A percentile compares a stretch with the other conserved stretches of the same genome.
Conservation (phyloP, 2,888 invertebrate genomes). For the Amphipyra tragopoginis region DNA sequence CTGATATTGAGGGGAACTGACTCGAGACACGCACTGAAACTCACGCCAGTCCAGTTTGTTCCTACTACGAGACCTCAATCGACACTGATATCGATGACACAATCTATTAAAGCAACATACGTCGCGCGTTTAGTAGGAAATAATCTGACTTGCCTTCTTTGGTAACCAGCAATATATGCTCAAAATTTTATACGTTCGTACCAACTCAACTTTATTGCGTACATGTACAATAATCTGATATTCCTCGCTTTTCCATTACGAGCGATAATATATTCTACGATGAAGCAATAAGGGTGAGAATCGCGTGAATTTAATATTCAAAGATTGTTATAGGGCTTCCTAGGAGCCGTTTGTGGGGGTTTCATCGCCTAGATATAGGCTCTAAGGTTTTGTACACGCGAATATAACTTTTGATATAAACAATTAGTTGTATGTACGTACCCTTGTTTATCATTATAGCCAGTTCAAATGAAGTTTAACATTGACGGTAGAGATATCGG, state of each 20-base stretch:
- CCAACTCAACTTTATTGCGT: constrained; percentile 56
- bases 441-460: constrained; percentile 1
- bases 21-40: constrained; percentile 83
- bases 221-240: constrained; percentile 69
- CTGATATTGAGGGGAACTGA: constrained; percentile 84
- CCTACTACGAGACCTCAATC: constrained; percentile 48
- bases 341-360: constrained; percentile 69
- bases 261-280: constrained; percentile 65
- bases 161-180: constrained; percentile 31
- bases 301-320: constrained; percentile 59
- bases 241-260: constrained; percentile 50
- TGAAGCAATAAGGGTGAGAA: constrained; percentile 63
- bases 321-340: constrained; percentile 78
- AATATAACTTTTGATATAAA: constrained; percentile 36
- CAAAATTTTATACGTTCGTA: constrained; percentile 23
- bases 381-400: constrained; percentile 58
- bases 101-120: constrained; percentile 8
- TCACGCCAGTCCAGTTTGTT: constrained; percentile 82
- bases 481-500: background rate
- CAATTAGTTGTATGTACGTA: constrained; percentile 20
- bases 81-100: constrained; percentile 24
- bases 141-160: background rate
- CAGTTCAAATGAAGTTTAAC: background rate
- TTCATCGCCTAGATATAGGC: constrained; percentile 73
- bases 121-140: constrained; percentile 9